Base-by-base conservation (phyloP, 2,888 invertebrate species). In the Doris montereyensis region DNA sequence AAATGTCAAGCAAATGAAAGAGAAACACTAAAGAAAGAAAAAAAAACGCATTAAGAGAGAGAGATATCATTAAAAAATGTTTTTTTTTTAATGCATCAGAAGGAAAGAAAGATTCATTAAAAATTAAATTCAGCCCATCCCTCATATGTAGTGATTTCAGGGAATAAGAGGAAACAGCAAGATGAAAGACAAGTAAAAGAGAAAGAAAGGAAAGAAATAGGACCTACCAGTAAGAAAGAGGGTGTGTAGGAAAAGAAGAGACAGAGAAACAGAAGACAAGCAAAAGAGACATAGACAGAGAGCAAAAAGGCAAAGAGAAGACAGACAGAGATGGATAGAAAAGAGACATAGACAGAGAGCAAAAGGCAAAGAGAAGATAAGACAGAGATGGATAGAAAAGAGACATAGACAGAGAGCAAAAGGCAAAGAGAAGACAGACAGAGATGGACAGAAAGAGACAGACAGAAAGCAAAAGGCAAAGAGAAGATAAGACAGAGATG, bases 381-480 rank as follows among this genome's bases (percentile, higher is more conserved):
- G 34, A 34, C 34, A 35, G 70, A 71, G 70, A 71, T 32, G 57
- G n/a, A 60, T 24, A 75, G 17, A 75, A 21, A 24, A 21, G 67
- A 26, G 26, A 67, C 28, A 28, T 21, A 28, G 26, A 67, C 17
- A 67, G 28, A 41, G 52, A 17, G 17, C 52, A 17, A 41, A 17
- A 41, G 52, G 17, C 8, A 41, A 5, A 41, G 17, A 17, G 17
- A 17, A 41, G 52, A 41, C 8, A 41, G 52, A 41, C 52, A 41
- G 52, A 41, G 52, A 41, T 5, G 17, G 52, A 41, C 5, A 17
- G 52, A 41, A 17, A 41, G 52, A n/a, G n/a, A n/a, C n/a, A n/a
- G 52, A 41, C 52, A 41, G 52, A 41, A 17, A 41, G 52, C 5
- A 17, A 41, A 5, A 41, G 52, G 17, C 8, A 41, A 17, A 41